Evolutionary conservation across 1,140 invertebrate species (phyloP).

Genomic region (Psix sp.): DNA sequence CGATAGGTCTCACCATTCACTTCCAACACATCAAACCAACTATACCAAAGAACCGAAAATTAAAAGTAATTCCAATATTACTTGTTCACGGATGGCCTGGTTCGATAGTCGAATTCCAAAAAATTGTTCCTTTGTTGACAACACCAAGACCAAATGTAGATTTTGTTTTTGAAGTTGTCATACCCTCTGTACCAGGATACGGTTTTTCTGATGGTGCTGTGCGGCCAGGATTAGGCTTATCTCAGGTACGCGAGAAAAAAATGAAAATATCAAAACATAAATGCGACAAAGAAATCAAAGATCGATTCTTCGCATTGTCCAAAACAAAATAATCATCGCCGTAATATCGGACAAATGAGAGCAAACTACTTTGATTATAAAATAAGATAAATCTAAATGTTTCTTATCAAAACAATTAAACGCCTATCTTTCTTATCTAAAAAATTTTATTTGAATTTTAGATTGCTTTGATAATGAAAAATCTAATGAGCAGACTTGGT

Average conservation of each 20-base stretch:
- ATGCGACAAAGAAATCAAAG: neutral
- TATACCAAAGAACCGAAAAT: conserved; percentile 71
- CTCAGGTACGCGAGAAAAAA: conserved; percentile 55
- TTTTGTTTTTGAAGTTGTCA: conserved; percentile 88
- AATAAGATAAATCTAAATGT: too few species aligned
- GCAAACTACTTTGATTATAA: too few species aligned
- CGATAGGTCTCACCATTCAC: conserved; percentile 83
- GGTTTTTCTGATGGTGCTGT: conserved; percentile 81
- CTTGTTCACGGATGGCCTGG: conserved; percentile 95
- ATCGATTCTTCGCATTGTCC: too few species aligned
- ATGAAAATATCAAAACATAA: neutral
- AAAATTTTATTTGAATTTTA: conserved; percentile 65
- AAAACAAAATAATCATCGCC: too few species aligned
- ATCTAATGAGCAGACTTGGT: conserved; percentile 89
- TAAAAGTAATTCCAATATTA: conserved; percentile 83
- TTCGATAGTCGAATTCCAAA: conserved; percentile 90
- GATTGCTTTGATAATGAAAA: conserved; percentile 85
- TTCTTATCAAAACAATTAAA: too few species aligned
- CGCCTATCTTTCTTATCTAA: too few species aligned
- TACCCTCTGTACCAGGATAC: conserved; percentile 88
- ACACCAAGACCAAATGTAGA: conserved; percentile 77
- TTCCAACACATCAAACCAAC: conserved; percentile 81
- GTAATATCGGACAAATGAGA: too few species aligned
- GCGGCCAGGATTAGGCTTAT: conserved; percentile 63
- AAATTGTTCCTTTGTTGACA: conserved; percentile 85